These are phyloP conservation scores for Penelope pileata DNA, from an alignment of 2,113 vertebrate genomes.

Conservation along the genomic window DNA sequence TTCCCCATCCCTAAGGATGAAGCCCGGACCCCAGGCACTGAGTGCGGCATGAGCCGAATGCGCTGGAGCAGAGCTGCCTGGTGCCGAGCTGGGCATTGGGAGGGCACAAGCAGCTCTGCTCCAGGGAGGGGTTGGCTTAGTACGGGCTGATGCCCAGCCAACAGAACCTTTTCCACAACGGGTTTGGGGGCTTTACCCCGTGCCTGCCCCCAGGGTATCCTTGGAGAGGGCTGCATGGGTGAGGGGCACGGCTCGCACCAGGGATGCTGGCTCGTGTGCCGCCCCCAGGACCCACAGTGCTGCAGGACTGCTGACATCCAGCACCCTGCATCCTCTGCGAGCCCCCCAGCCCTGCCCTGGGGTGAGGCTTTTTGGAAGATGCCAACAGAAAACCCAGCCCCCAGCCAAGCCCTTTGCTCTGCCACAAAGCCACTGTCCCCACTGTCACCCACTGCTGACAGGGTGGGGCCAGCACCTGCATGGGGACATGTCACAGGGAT, in stretches of 20 bases:
- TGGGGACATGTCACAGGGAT: not conserved
- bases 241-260: not conserved
- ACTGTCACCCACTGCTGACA: not conserved
- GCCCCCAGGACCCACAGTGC: not conserved
- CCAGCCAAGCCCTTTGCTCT: not conserved
- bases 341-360: not conserved
- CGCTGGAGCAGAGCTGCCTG: not conserved
- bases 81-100: not conserved
- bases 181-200: accelerated
- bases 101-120: not conserved
- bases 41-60: no score
- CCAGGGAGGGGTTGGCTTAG: no score
- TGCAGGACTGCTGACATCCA: not conserved
- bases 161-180: not conserved
- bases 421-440: not conserved
- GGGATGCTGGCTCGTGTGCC: not conserved
- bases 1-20: not conserved
- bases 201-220: accelerated
- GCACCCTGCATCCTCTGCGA: not conserved
- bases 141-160: not conserved
- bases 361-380: not conserved
- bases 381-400: not conserved
- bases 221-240: not conserved
- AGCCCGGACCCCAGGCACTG: not conserved
- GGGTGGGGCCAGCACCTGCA: not conserved